Base-by-base conservation (phyloP, 2,797 vertebrate genomes). In the Cetoscarus ocellatus region DNA sequence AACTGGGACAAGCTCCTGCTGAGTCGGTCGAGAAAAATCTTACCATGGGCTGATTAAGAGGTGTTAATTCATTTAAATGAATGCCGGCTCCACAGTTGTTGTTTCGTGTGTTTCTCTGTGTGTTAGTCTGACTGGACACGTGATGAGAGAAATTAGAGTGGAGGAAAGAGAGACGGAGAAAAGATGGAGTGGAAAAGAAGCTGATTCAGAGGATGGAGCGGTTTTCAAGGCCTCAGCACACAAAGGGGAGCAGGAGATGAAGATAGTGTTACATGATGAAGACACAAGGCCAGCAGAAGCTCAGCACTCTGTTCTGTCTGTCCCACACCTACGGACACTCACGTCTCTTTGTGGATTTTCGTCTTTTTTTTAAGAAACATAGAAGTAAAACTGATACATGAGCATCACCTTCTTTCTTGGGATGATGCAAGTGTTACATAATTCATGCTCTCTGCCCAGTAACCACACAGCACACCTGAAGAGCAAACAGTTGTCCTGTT, bases 51-150 rank as follows among this genome's bases (percentile, higher is more conserved):
- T 80, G 70, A 84, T 83, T 77, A 76, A 67, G 68, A 70, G 40
- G 67, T 80, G 75, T 61, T 84, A 80, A 88, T 84, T 77, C 49
- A 84, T 86, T 85, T 42, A 72, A 83, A 90, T 82, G 0, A 81
- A 85, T 73, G 61, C 61, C 73, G 52, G 70, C 8, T 73, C 61
- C 76, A 75, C 64, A 77, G 40, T 66, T 66, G 27, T 19, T 66
- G 17, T 45, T 35, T 13, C 44, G 42, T 12, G 6, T 17, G 27
- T 17, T 19, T 64, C 48, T 81, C 48, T 81, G 63, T 45, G 35
- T 55, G 58, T 70, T 70, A 54, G 61, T 54, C 65, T 73, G 1
- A 6, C 66, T 61, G 49, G 75, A 66, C 61, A 70, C 70, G 48
- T 6, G 35, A 58, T 11, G 54, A 68, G 61, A 75, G 62, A 61